Evolutionary conservation across 1,140 invertebrate genomes (phyloP).

Genomic region (Drosophila virilis): DNA sequence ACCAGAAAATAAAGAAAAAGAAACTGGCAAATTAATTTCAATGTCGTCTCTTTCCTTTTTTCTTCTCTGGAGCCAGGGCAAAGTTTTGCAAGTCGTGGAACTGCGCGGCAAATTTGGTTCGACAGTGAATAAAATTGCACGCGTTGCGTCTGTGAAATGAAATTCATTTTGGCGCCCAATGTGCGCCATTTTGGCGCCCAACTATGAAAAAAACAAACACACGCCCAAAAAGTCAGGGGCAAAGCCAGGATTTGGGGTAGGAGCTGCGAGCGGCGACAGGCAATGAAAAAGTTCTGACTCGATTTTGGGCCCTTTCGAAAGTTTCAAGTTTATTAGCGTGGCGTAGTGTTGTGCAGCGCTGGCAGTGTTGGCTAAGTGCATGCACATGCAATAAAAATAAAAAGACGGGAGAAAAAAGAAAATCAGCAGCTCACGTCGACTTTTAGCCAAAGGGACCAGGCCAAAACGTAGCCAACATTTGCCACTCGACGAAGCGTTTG

Average conservation of each 20-base stretch:
- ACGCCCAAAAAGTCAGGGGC: neutral
- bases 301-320: constrained; percentile 47
- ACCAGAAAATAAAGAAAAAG: constrained; percentile 26
- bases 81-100: constrained; percentile 38
- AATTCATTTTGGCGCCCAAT: constrained; percentile 77
- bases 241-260: neutral
- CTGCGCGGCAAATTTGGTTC: constrained; percentile 62
- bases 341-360: constrained; percentile 51
- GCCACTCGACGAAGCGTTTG: constrained; percentile 35
- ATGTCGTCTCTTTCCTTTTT: constrained; percentile 23
- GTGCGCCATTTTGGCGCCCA: constrained; percentile 56
- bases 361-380: constrained; percentile 38
- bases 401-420: neutral
- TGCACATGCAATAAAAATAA: constrained; percentile 20
- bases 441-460: neutral
- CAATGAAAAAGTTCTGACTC: constrained; percentile 71
- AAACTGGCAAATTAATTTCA: constrained; percentile 70
- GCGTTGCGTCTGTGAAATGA: constrained; percentile 73
- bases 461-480: constrained; percentile 23
- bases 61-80: constrained; percentile 6
- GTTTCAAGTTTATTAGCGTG: constrained; percentile 77
- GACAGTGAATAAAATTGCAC: constrained; percentile 78
- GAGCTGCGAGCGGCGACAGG: constrained; percentile 29
- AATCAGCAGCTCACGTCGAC: neutral
- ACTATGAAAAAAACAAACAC: constrained; percentile 12